phyloP scores from a whole-genome alignment of 2,888 invertebrate genomes.

The Amiota minor region DNA sequence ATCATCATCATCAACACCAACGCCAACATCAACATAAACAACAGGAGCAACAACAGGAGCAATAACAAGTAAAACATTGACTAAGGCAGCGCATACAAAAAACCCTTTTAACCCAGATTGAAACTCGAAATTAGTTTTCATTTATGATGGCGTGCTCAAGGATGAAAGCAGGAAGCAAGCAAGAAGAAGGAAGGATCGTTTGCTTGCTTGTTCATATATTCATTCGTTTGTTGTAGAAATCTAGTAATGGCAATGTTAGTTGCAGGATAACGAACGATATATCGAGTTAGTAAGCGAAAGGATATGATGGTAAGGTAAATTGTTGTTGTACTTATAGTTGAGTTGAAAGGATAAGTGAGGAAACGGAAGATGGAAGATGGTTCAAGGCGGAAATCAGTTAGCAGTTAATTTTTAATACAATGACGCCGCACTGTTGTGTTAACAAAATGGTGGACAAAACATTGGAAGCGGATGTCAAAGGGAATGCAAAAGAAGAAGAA shows the following conservation, averaged over 20 bases:
- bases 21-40: background rate
- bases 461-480: background rate
- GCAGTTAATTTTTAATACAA: constrained; percentile 61
- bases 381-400: background rate
- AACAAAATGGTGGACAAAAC: background rate
- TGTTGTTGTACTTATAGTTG: no score
- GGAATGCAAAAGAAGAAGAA: background rate
- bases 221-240: no score
- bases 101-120: constrained; percentile 66
- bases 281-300: constrained; percentile 32
- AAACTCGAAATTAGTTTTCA: constrained; percentile 67
- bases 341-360: no score
- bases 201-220: background rate
- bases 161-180: background rate
- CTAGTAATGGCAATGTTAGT: no score
- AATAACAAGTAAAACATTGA: background rate
- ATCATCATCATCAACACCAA: background rate
- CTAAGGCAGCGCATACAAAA: constrained; percentile 31
- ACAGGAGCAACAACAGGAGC: constrained; percentile 3
- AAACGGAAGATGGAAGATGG: no score
- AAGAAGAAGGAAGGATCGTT: background rate
- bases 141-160: constrained; percentile 49
- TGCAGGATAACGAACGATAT: background rate
- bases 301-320: background rate
- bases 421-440: background rate